Evolutionary conservation across 2,888 invertebrate genomes (phyloP).

Genomic region (Dysmachus trigonus): DNA sequence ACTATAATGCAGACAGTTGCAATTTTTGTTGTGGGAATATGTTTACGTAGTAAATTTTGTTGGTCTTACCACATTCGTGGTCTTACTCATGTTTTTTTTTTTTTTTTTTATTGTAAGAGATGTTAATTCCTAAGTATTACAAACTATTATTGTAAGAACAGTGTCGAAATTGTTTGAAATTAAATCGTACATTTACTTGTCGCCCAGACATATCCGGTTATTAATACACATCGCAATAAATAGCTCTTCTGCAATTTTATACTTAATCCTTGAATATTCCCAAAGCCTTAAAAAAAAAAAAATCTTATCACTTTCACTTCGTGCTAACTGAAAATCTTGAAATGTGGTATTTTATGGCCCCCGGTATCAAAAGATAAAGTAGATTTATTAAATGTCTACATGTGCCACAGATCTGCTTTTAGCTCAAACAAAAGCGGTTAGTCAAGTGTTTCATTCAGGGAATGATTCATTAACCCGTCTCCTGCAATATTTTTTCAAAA

Average conservation of each 20-base stretch:
- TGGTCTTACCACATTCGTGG: neutral
- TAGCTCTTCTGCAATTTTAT: neutral
- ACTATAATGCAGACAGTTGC: neutral
- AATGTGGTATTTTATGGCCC: constrained; percentile 8
- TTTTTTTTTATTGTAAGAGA: neutral
- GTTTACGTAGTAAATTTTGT: neutral
- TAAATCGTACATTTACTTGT: neutral
- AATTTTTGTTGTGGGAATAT: neutral
- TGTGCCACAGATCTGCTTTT: neutral
- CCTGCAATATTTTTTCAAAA: neutral
- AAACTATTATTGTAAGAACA: neutral
- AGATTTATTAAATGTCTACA: constrained; percentile 26
- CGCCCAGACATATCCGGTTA: neutral
- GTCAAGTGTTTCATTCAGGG: constrained; percentile 1
- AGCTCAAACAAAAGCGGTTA: neutral
- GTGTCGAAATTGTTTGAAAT: neutral
- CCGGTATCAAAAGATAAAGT: neutral
- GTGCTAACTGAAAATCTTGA: neutral
- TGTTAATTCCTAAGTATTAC: neutral
- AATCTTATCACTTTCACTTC: constrained; percentile 32
- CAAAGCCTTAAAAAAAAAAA: neutral
- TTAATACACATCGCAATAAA: neutral
- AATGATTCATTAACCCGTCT: constrained; percentile 19
- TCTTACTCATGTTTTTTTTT: too few relatives aligned
- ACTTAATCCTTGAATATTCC: neutral